These are phyloP conservation scores for Brachionichthys hirsutus DNA, from an alignment of 2,113 vertebrate genomes.

Conservation along the genomic window DNA sequence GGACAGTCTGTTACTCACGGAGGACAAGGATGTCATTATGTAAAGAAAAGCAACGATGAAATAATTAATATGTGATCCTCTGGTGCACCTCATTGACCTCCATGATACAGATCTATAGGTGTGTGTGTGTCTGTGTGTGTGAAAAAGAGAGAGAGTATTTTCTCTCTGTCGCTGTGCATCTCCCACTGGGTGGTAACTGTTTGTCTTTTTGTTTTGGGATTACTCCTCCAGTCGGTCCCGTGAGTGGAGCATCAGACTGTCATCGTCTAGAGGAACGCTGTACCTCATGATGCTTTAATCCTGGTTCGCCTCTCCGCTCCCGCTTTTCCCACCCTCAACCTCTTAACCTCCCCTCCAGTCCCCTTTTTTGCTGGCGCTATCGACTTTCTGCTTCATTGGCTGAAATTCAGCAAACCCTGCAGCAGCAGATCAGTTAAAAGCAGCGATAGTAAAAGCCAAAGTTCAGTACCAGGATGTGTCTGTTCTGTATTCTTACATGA, in stretches of 20 bases:
- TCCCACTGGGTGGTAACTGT: conserved; percentile 67
- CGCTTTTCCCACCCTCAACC: conserved; percentile 59
- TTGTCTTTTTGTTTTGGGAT: conserved; percentile 69
- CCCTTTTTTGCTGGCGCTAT: conserved; percentile 43
- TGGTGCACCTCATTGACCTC: too few species aligned
- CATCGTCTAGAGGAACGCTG: conserved; percentile 56
- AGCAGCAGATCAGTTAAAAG: conserved; percentile 24
- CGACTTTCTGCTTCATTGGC: conserved; percentile 62
- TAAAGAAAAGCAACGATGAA: too few species aligned
- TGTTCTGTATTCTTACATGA: not conserved
- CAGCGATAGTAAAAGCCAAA: conserved; percentile 22
- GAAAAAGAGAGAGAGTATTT: not conserved
- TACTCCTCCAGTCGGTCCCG: conserved; percentile 55
- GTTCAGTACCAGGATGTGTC: not conserved
- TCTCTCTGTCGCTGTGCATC: conserved; percentile 4
- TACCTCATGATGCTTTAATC: conserved; percentile 72
- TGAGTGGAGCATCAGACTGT: conserved; percentile 62
- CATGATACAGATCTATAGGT: too few species aligned
- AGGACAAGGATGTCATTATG: too few species aligned
- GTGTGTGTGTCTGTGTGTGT: too few species aligned
- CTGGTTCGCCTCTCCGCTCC: conserved; percentile 38
- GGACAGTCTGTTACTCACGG: too few species aligned
- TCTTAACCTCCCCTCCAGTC: conserved; percentile 37
- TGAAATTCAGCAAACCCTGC: conserved; percentile 35
- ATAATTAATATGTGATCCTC: too few species aligned